Conservation (phyloP, 2,888 invertebrate genomes). For the Sepioteuthis lessoniana region DNA sequence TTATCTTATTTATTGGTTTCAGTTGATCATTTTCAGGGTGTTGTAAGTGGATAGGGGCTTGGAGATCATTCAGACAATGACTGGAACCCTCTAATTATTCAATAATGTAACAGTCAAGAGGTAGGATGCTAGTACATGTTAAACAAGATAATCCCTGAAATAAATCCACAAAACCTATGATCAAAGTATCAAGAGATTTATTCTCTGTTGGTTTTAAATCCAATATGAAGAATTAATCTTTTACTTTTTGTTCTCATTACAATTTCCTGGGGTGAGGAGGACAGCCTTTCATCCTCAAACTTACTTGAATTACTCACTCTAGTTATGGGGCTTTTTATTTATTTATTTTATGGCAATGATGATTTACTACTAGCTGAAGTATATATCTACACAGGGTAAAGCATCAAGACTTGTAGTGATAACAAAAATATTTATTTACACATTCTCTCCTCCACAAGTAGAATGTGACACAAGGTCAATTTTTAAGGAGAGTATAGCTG, state of each 20-base stretch:
- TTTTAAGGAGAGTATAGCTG: no score
- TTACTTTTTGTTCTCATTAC: not conserved
- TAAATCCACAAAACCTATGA: not conserved
- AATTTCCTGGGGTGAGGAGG: not conserved
- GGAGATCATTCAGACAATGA: not conserved
- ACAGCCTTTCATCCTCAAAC: not conserved
- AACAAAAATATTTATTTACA: no score
- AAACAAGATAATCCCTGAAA: constrained; percentile 23
- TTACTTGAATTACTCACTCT: not conserved
- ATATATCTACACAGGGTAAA: no score
- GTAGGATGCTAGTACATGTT: not conserved
- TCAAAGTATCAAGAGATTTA: not conserved
- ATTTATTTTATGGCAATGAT: no score
- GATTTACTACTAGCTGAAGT: no score
- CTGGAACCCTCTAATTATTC: not conserved
- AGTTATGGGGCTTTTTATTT: not conserved
- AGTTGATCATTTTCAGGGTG: not conserved
- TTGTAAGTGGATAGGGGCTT: not conserved
- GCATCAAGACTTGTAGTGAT: no score
- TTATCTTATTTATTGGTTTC: not conserved
- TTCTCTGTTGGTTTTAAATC: not conserved
- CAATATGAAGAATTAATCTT: not conserved
- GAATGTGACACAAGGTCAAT: no score
- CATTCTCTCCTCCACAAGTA: no score
- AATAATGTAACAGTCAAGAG: not conserved